Evolutionary conservation across 2,113 vertebrate species (phyloP), one percentile per base, ranked within the genome.

Genomic region (Pungitius pungitius): DNA sequence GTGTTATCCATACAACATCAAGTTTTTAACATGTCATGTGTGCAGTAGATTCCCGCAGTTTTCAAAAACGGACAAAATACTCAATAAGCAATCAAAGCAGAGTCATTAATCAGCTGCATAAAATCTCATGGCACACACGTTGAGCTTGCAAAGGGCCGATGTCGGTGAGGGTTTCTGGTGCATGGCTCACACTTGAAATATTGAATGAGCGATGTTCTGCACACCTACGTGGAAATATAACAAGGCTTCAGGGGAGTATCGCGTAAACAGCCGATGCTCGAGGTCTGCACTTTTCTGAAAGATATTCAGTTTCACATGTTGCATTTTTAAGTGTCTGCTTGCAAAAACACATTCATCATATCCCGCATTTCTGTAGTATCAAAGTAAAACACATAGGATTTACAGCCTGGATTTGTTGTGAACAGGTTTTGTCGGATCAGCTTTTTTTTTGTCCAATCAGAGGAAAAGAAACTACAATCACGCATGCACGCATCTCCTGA

Each of bases 51-150:
- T 27, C 49, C 64, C 75, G 59, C 62, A 15, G 56, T 9, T 67
- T 43, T 51, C 51, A 77, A 74, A 74, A 57, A 56, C 22, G 2
- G 13, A 45, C 51, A 51, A 49, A 80, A 83, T 78, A 51, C 27
- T 81, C 82, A 82, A 87, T 86, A 88, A 85, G 67, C 80, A 81
- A 90, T 90, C 90, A 84, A 80, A 73, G 49, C 35, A 24, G 54
- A 56, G 63, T 88, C 80, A 88, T 89, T 85, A 33, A 85, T 89
- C 86, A 90, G 76, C 72, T 54, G 66, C 69, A 73, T 73, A 82
- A 78, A 83, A n/a, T n/a, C n/a, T n/a, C n/a, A n/a, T n/a, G n/a
- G 58, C 39, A 33, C 63, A 42, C 62, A 74, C 47, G 74, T 75
- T 72, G 68, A 52, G 20, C 18, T 20, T 35, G 26, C 42, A 67